Percentiles rank a stretch among this genome's conserved stretches.
Evolutionary conservation across 2,797 vertebrate genomes (phyloP).

Genomic region (Semotilus atromaculatus): DNA sequence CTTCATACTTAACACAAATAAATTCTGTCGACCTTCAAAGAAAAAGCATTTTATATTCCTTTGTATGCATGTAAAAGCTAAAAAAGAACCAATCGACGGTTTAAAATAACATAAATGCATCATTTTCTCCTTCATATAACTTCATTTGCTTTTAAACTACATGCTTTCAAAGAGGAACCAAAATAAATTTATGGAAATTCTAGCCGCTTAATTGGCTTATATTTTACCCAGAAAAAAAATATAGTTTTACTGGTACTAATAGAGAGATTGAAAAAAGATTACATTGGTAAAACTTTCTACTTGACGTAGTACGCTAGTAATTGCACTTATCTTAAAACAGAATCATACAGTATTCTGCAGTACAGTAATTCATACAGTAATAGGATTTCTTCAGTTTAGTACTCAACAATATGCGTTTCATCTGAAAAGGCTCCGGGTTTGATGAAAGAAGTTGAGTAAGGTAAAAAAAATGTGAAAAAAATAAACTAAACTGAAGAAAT

Average conservation of each 20-base stretch:
- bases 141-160: constrained; percentile 1
- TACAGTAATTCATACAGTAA: no score
- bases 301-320: not conserved
- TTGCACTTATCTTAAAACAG: no score
- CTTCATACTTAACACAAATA: constrained; percentile 57
- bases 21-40: constrained; percentile 45
- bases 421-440: no score
- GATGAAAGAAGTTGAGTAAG: no score
- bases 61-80: not conserved
- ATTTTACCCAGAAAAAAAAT: constrained; percentile 10
- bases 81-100: not conserved
- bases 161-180: constrained; percentile 4
- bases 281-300: not conserved
- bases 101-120: not conserved
- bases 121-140: not conserved
- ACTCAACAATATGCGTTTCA: no score
- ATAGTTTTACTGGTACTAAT: not conserved
- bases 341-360: no score
- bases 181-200: constrained; percentile 1
- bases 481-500: no score
- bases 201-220: constrained; percentile 35
- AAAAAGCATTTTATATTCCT: not conserved
- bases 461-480: no score
- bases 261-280: not conserved
- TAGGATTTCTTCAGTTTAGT: no score